Base-by-base conservation (phyloP, 2,888 invertebrate species). In the Amblyjoppa proteus region DNA sequence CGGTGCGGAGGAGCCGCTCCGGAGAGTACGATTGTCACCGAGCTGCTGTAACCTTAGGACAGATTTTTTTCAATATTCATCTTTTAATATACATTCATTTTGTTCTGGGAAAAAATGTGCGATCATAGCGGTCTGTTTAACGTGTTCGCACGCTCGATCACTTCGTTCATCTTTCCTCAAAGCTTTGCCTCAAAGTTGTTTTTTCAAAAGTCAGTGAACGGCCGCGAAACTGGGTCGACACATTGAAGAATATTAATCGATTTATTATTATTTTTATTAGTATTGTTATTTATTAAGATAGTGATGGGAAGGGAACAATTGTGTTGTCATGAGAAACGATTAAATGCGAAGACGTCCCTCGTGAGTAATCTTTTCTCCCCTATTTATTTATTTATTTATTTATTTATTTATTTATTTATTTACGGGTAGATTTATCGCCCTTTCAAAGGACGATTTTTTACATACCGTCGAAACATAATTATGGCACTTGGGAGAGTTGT, bases 341-440 rank as follows among this genome's bases (percentile, higher is more conserved):
- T 73, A 80, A 73, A 91, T 91, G 91, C 90, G 87, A 87, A 91
- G 91, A 88, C 85, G 88, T 86, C 89, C 88, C 82, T 88, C 90
- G 91, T 91, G 88, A 89, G 91, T 91, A 87, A 70, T 84, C 31
- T 28, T 58, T 56, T 28, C 3, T 0, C 11, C 4, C 16, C 11
- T 49, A 41, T 58, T 34, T 64, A 58, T 58, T 69, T 31, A 51
- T 64, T 20, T 31, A 11, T 41, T 41, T 41, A 41, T 41, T 41
- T 11, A 58, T 58, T 69, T 31, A 51, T 61, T 13, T 31, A 11
- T 41, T 41, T 41, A 41, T 11, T 41, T 41, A 41, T 7, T 41
- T 2, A 11, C 9, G 9, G 5, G 7, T 3, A 1, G 0, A 41
- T 20, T 20, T 20, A 20, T 20, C 20, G 11, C 11, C 9, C 11